These are phyloP conservation scores for Coleophora deauratella DNA, from an alignment of 2,888 invertebrate genomes.

Conservation along the genomic window DNA sequence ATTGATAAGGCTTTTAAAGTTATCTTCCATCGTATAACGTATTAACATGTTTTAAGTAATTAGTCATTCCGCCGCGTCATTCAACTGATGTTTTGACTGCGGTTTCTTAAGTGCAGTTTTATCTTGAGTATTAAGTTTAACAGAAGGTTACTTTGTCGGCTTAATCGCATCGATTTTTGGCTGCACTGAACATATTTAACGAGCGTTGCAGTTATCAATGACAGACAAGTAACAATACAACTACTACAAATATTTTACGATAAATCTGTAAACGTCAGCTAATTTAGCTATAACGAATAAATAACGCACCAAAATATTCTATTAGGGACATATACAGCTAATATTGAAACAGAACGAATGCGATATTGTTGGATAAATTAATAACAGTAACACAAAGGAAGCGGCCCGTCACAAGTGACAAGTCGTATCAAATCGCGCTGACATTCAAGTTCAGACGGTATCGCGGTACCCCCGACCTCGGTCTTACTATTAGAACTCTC, in stretches of 20 bases:
- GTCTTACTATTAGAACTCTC: slow-evolving; percentile 5
- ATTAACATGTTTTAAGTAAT: slow-evolving; percentile 43
- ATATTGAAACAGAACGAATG: slow-evolving; percentile 18
- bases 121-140: slow-evolving; percentile 18
- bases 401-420: slow-evolving; percentile 54
- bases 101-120: slow-evolving; percentile 1
- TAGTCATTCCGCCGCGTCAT: slow-evolving; percentile 23
- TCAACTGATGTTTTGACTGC: neutral
- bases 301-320: neutral
- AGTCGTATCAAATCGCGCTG: slow-evolving; percentile 65
- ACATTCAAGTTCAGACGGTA: slow-evolving; percentile 61
- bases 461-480: slow-evolving; percentile 35
- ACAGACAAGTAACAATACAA: too few relatives aligned
- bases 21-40: slow-evolving; percentile 40
- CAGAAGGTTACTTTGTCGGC: slow-evolving; percentile 17
- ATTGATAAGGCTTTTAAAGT: slow-evolving; percentile 47
- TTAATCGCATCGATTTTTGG: slow-evolving; percentile 1
- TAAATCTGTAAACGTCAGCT: too few relatives aligned
- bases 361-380: slow-evolving; percentile 50
- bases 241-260: too few relatives aligned
- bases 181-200: too few relatives aligned
- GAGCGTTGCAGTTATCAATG: neutral
- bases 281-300: too few relatives aligned
- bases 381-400: slow-evolving; percentile 61
- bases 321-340: too few relatives aligned